Evolutionary conservation across 1,140 invertebrate genomes (phyloP), one percentile per base, ranked within the genome.

Genomic region (Drosophila burlai): DNA sequence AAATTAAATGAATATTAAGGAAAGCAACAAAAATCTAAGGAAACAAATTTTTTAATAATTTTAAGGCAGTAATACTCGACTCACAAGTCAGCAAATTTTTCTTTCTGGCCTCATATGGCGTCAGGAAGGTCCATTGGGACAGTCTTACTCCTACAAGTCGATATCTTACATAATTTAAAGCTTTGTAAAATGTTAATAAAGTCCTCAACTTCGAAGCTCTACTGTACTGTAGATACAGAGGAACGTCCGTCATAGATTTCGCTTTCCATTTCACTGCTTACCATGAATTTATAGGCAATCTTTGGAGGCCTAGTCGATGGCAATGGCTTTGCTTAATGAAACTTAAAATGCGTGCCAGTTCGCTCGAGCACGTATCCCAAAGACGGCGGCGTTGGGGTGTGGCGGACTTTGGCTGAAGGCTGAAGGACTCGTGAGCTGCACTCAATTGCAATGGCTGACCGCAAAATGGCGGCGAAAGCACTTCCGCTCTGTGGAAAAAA

Each of bases 381-480:
- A 58, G 66, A 34, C 34, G 49, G 52, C 64, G 49, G 52, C 64
- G 64, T 60, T 26, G 65, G 65, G 46, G 54, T 21, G 54, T 21
- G 26, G 9, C 54, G 40, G 54, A 21, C 54, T 15, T 24, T 26
- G 36, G 36, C 21, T 24, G 24, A 24, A n/a, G 54, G 64, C 75
- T 61, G 49, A 67, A 61, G 60, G 47, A 66, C 60, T 59, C 49
- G 11, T 24, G 62, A 63, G 34, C 77, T 87, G 84, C 83, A 89
- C 73, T 74, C 81, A 77, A 84, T 81, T 89, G 84, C 85, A 83
- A 81, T 83, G 73, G 71, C 71, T 61, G 67, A 50, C 81, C 85
- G 47, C 85, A 90, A 90, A 90, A 85, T 90, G 85, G 85, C 85
- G 85, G 79, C 85, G 79, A 90, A 90, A 85, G 85, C 85, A 90